Base-by-base conservation (phyloP, 2,888 invertebrate species). In the Ypsolopha sequella region DNA sequence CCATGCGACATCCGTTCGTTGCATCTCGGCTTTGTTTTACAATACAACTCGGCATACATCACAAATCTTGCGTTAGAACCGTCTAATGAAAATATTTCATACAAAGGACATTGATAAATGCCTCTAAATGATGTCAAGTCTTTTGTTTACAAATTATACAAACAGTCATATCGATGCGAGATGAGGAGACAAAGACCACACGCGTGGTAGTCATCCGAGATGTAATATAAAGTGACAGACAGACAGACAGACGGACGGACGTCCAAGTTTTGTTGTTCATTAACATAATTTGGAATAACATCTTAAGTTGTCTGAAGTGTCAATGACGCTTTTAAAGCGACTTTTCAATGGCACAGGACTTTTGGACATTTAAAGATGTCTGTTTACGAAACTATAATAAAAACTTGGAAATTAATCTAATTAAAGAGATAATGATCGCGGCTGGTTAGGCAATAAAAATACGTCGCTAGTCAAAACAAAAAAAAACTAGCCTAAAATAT, bases 1-100 rank as follows among this genome's bases (percentile, higher is more conserved):
- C 81, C 80, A 75, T 76, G 81, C 80, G 85, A 85, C 86, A 86
- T 86, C 86, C 85, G 85, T 81, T 71, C 80, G 48, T 34, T 81
- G 80, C 85, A 82, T 81, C 85, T 80, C 71, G 66, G 74, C 76
- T 77, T 77, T 79, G 77, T 78, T 74, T 80, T 70, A 78, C 75
- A 77, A 74, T 74, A 36, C 35, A 33, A 35, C 11, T 47, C 8
- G 13, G 43, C 13, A 43, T 47, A 35, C 46, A 36, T 14, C 72
- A 67, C 70, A 73, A 11, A 7, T 34, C 6, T 13, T 41, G 41
- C 49, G 39, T 13, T 34, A 11, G 36, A 13, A 11, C 39, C 9
- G 24, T 24, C 24, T 24, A 24, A 24, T 24, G 24, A 24, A 24
- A 24, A 24, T 24, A 24, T 24, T 24, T 24, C 24, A 24, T 24